These are phyloP conservation scores for Autographa gamma DNA, from an alignment of 2,888 invertebrate genomes.

Conservation along the genomic window DNA sequence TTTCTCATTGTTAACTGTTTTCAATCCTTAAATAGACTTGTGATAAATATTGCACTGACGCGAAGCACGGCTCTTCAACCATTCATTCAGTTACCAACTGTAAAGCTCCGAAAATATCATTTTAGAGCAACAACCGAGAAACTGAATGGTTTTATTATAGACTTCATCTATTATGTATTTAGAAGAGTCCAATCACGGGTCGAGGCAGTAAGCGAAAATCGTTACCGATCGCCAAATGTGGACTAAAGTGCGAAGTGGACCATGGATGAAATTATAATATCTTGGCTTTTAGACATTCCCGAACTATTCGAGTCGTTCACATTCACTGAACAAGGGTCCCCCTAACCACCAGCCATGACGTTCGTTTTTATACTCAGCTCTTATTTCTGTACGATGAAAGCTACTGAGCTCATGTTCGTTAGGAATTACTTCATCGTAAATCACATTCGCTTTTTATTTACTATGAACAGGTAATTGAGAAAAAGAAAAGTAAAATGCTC, in stretches of 20 bases:
- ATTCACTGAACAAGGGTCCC: conserved; percentile 39
- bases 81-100: conserved; percentile 71
- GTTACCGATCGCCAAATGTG: conserved; percentile 74
- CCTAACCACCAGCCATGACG: conserved; percentile 36
- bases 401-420: conserved; percentile 41
- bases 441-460: conserved; percentile 61
- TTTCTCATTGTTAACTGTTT: conserved; percentile 50
- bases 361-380: conserved; percentile 44
- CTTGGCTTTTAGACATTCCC: conserved; percentile 23
- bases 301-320: conserved; percentile 37
- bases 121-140: conserved; percentile 76
- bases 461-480: conserved; percentile 56
- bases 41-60: conserved; percentile 59
- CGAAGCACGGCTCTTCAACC: conserved; percentile 44
- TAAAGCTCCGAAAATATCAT: conserved; percentile 78
- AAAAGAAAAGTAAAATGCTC: conserved; percentile 65
- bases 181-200: conserved; percentile 75
- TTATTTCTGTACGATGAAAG: conserved; percentile 44
- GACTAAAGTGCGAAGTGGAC: conserved; percentile 59
- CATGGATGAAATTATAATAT: conserved; percentile 38
- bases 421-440: conserved; percentile 55
- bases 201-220: conserved; percentile 80
- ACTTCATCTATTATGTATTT: conserved; percentile 85
- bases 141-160: conserved; percentile 82
- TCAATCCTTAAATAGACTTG: conserved; percentile 59